Base-by-base conservation (phyloP, 2,888 invertebrate genomes). In the Hydriomena furcata region DNA sequence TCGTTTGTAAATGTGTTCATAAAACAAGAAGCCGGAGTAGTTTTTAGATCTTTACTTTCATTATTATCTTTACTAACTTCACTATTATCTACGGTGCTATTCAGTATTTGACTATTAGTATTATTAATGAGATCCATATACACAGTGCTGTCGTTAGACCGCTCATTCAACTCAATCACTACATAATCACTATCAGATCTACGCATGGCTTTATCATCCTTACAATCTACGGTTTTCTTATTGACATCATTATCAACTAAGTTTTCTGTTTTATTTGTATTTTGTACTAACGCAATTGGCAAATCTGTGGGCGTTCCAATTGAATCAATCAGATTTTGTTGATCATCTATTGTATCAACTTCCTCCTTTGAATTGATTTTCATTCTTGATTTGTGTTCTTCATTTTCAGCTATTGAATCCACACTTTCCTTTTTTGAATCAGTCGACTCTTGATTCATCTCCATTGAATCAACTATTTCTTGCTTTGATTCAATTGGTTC, bases 201-300 rank as follows among this genome's bases (percentile, higher is more conserved):
- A 59, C 32, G 34, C 28, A 21, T 50, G 48, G 48, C 47, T 48
- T 54, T 48, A 45, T 56, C 52, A 49, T 60, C 45, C 45, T 59
- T 60, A 58, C 42, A 49, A 45, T 62, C 58, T 60, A 63, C 51
- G 6, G 25, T 60, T 52, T 60, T 47, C 27, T 40, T 52, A 48
- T 53, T 66, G 10, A 55, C 44, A 42, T 56, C 50, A 48, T 45
- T 61, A 41, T 51, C 52, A 35, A 57, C 52, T 56, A 62, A 52
- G 37, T 37, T 59, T 37, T 55, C 60, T 55, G 46, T 55, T 60
- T 68, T 67, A 76, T 55, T 59, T 58, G 61, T 69, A 73, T 64
- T 84, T 86, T 86, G 85, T 85, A 85, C 84, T 84, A 60, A 71
- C 67, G 78, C 82, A 84, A 82, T 79, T 73, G 74, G 69, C 71